Percentiles rank a stretch among this genome's conserved stretches.
Evolutionary conservation across 2,888 invertebrate species (phyloP).

Genomic region (Drosophila hamatofila): DNA sequence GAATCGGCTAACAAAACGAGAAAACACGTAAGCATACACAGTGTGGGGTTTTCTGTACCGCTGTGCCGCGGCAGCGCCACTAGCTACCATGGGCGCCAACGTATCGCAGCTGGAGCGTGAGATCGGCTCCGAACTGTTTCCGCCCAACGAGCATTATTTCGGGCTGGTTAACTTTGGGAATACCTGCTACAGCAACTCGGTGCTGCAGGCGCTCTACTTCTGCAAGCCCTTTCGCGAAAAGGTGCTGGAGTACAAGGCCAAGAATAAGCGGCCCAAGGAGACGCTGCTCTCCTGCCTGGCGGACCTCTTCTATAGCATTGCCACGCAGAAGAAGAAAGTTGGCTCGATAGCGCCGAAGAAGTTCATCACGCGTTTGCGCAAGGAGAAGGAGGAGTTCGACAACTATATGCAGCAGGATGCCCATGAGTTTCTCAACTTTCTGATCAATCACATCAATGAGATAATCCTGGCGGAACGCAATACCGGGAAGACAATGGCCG

Average conservation of each 20-base stretch:
- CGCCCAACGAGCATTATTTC: slow-evolving; percentile 99
- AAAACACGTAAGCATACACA: slow-evolving; percentile 51
- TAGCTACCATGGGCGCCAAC: slow-evolving; percentile 93
- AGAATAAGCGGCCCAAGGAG: slow-evolving; percentile 98
- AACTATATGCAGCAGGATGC: slow-evolving; percentile 99
- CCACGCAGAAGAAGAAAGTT: slow-evolving; percentile 99
- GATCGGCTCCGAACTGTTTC: slow-evolving; percentile 99
- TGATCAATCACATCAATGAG: slow-evolving; percentile 99
- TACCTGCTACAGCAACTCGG: slow-evolving; percentile 99
- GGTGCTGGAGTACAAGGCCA: slow-evolving; percentile 98
- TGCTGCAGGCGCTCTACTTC: slow-evolving; percentile 99
- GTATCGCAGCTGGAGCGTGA: slow-evolving; percentile 99
- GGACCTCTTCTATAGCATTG: slow-evolving; percentile 99
- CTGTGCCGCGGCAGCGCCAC: slow-evolving; percentile 72
- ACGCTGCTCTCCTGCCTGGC: slow-evolving; percentile 98
- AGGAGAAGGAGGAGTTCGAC: slow-evolving; percentile 99
- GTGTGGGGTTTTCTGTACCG: slow-evolving; percentile 68
- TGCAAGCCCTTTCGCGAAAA: slow-evolving; percentile 99
- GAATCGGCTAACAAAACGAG: slow-evolving; percentile 24
- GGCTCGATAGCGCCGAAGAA: slow-evolving; percentile 99
- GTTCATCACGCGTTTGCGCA: slow-evolving; percentile 98
- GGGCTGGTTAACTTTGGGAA: slow-evolving; percentile 99
- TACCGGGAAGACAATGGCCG: slow-evolving; percentile 30
- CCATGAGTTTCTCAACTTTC: slow-evolving; percentile 99
- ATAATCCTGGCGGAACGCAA: slow-evolving; percentile 93